Percentiles rank a stretch among this genome's conserved stretches.
Conservation (phyloP, 2,888 invertebrate species). For the Biston betularia region DNA sequence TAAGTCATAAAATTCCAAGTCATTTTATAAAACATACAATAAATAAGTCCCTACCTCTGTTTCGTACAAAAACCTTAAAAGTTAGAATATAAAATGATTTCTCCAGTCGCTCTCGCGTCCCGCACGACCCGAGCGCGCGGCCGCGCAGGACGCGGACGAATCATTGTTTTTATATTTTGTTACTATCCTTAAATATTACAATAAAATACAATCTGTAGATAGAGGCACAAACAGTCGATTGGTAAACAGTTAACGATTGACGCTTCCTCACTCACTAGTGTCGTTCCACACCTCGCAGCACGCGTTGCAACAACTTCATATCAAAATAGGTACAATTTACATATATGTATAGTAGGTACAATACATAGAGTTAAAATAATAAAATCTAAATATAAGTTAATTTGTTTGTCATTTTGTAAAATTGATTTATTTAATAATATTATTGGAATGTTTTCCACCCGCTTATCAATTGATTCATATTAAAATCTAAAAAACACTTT, state of each 20-base stretch:
- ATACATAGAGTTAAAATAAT: conserved; percentile 36
- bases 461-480: conserved; percentile 28
- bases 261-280: conserved; percentile 25
- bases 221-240: conserved; percentile 46
- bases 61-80: conserved; percentile 10
- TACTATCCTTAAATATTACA: conserved; percentile 25
- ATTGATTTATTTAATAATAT: conserved; percentile 45
- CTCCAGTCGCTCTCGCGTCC: conserved; percentile 5
- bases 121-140: not conserved
- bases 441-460: conserved; percentile 39
- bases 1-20: conserved; percentile 20
- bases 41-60: conserved; percentile 20
- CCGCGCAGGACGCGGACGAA: conserved; percentile 23
- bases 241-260: conserved; percentile 20
- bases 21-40: conserved; percentile 22
- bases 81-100: conserved; percentile 13
- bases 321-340: conserved; percentile 45
- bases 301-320: conserved; percentile 40
- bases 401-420: conserved; percentile 47
- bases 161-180: too few species aligned
- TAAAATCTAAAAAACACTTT: conserved; percentile 22
- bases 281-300: not conserved
- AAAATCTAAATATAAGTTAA: conserved; percentile 36
- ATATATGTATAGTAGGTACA: too few species aligned
- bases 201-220: conserved; percentile 20